These are phyloP conservation scores for Cantharis lateralis DNA, from an alignment of 2,888 invertebrate species.

Conservation along the genomic window DNA sequence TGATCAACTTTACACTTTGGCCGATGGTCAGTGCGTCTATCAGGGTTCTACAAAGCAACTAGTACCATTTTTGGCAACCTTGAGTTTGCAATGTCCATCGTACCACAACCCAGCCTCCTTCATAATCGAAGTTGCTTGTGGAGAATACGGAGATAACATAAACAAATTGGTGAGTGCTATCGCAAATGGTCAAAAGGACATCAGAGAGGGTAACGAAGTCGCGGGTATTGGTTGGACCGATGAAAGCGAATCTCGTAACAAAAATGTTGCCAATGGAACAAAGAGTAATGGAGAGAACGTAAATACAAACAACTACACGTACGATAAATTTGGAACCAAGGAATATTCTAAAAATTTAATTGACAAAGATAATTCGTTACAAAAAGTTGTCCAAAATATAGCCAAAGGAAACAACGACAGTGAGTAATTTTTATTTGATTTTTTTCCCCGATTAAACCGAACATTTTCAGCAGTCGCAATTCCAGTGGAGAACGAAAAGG, in stretches of 20 bases:
- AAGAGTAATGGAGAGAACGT: slow-evolving; percentile 26
- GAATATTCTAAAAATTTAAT: slow-evolving; percentile 46
- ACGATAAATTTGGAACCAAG: slow-evolving; percentile 46
- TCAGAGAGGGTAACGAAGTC: slow-evolving; percentile 73
- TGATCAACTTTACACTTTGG: slow-evolving; percentile 90
- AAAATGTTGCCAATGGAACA: slow-evolving; percentile 50
- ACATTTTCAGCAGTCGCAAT: slow-evolving; percentile 57
- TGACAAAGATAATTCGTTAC: slow-evolving; percentile 59
- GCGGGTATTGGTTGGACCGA: slow-evolving; percentile 57
- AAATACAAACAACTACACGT: slow-evolving; percentile 9
- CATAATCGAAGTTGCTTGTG: slow-evolving; percentile 95
- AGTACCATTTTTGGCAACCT: slow-evolving; percentile 78
- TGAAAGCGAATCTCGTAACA: slow-evolving; percentile 48
- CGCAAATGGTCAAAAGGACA: slow-evolving; percentile 81
- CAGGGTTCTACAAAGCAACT: slow-evolving; percentile 86
- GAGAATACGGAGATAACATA: slow-evolving; percentile 93
- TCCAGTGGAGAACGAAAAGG: slow-evolving; percentile 67
- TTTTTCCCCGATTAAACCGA: not conserved
- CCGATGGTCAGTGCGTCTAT: slow-evolving; percentile 94
- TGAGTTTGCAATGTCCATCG: slow-evolving; percentile 88
- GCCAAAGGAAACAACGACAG: slow-evolving; percentile 52
- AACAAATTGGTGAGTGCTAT: slow-evolving; percentile 83
- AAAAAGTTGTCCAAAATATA: slow-evolving; percentile 68
- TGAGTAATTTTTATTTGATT: not conserved
- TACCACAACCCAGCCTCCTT: slow-evolving; percentile 98